Base-by-base conservation (phyloP, 2,888 invertebrate species). In the Myopa testacea region DNA sequence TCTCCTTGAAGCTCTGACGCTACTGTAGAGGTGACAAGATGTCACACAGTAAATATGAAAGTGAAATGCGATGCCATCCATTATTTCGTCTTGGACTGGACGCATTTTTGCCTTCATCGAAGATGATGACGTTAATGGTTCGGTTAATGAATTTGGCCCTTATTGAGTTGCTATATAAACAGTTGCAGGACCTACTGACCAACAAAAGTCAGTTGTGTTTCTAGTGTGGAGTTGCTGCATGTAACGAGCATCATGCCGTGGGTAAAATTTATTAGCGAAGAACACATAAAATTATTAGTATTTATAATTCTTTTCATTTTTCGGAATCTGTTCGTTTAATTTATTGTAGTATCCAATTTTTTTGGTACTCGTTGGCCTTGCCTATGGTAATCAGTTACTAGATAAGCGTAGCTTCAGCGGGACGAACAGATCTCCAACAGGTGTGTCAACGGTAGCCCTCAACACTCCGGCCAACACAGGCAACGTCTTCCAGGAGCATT, bases 301-400 rank as follows among this genome's bases (percentile, higher is more conserved):
- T 1, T 16, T 19, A n/a, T 19, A 50, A 69, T 69, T 69, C 8
- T 69, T 12, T 55, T 37, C 58, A 71, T 26, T 62, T 37, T n/a
- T 4, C 63, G 14, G 5, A 26, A n/a, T 63, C 19, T 63, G n/a
- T 14, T 63, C 34, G 63, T 6, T 8, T 19, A 8, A 19, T 34
- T 19, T 55, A n/a, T n/a, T 60, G 26, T 76, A 60, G 10, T 12
- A 14, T 40, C n/a, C 65, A 82, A 82, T 79, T 79, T 14, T 75
- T 79, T 6, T 65, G 8, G 67, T 81, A 62, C 78, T 81, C 37
- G 80, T 82, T 16, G 81, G 81, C 19, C 79, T 79, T 10, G 82
- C 81, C 10, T 82, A 76, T 60, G 81, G 81, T 14, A 81, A 80
- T 80, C 82, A 82, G 4, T 70, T 82, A 58, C 77, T 80, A 76